Conservation (phyloP, 2,888 invertebrate genomes). For the Dryobota labecula region DNA sequence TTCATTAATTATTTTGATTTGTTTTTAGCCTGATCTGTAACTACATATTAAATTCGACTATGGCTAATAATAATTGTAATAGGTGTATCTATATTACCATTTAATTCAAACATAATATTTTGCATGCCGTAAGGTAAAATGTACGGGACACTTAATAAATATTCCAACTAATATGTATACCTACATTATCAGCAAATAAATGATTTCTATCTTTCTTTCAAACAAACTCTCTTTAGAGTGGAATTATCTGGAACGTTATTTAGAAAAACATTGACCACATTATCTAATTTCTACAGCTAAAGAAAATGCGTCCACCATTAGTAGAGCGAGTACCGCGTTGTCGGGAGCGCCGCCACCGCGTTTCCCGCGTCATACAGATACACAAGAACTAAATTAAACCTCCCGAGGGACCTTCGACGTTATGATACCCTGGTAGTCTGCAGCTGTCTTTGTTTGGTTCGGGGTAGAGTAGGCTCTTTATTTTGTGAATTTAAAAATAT, state of each 20-base stretch:
- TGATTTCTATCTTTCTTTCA: no score
- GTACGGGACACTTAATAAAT: no score
- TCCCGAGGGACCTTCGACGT: constrained; percentile 68
- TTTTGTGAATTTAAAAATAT: background rate
- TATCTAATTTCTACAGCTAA: background rate
- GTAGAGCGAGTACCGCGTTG: background rate
- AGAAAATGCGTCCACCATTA: constrained; percentile 53
- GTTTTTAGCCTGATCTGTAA: no score
- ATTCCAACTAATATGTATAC: no score
- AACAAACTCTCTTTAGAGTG: no score
- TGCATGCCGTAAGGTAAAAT: no score
- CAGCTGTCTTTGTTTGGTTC: constrained; percentile 59
- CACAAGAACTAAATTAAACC: constrained; percentile 77
- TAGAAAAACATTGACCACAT: background rate
- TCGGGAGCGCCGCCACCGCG: constrained; percentile 27
- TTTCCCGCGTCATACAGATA: constrained; percentile 66
- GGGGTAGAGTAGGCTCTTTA: background rate
- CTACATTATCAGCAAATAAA: no score
- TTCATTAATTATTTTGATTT: no score
- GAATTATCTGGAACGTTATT: background rate
- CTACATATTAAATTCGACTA: no score
- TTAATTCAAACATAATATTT: no score
- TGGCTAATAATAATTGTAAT: no score
- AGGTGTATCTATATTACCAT: no score
- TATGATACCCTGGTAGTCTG: constrained; percentile 66